Base-by-base conservation (phyloP, 92 coral and sea anemone species). In the Meandrina meandrites region DNA sequence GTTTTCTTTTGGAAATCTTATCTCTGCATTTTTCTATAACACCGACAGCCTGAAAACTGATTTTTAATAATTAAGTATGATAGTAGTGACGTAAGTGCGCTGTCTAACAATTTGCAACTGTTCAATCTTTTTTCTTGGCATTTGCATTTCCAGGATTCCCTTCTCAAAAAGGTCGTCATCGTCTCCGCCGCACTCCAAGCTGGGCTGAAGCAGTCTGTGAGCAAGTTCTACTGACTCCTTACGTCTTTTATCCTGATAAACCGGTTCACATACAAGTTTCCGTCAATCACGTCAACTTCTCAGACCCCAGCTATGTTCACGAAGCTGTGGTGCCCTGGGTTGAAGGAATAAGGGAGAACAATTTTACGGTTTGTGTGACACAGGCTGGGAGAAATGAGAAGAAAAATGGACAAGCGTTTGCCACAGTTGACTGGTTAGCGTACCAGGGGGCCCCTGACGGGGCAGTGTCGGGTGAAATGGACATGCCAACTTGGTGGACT, bases 241-340 rank as follows among this genome's bases (percentile, higher is more conserved):
- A 80, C 45, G 84, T 90, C 16, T 94, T 94, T 71, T 94, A 94
- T 85, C 97, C 97, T 9, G 94, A 94, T 80, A 92, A 90, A 86
- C 93, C 90, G 36, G 93, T 94, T 21, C 97, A 88, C 84, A 83
- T 94, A 51, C 97, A 94, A 70, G 86, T 90, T 30, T 87, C 95
- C 35, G 95, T 92, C 79, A 94, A 92, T 84, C 96, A 94, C 87
- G 81, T 73, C 35, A 92, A 92, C 85, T 81, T 88, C 28, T 88
- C 94, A 37, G 81, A 92, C 79, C 81, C 90, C 67, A 40, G 50
- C 80, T 90, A 76, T 51, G 94, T 92, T 16, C 94, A 92, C 85
- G 94, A 92, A 74, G 94, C 94, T 21, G 84, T 75, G 71, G 94
- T 87, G 30, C 57, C 90, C 62, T 92, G 94, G 94, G 89, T 92